These are phyloP conservation scores for Sebastes trivittatus DNA, from an alignment of 2,797 vertebrate genomes.

Conservation along the genomic window DNA sequence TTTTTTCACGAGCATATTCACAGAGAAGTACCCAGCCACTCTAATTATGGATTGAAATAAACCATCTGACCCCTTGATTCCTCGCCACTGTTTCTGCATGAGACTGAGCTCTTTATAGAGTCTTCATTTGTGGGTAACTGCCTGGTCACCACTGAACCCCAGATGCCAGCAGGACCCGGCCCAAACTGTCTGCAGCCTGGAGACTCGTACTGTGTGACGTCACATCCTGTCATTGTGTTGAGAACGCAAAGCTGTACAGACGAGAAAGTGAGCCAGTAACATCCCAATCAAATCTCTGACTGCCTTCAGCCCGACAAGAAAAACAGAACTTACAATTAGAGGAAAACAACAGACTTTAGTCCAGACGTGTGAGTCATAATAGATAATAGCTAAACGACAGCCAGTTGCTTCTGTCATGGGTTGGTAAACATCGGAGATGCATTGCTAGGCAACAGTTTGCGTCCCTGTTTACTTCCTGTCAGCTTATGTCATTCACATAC, in stretches of 20 bases:
- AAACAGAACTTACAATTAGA: slow-evolving; percentile 63
- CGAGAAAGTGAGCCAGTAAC: slow-evolving; percentile 34
- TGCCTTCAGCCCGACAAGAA: slow-evolving; percentile 35
- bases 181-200: slow-evolving; percentile 19
- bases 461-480: neutral
- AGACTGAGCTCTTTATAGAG: slow-evolving; percentile 10
- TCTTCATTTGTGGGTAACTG: slow-evolving; percentile 32
- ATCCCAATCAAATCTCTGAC: slow-evolving; percentile 51
- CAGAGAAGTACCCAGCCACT: neutral
- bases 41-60: slow-evolving; percentile 22
- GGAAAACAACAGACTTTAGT: slow-evolving; percentile 46
- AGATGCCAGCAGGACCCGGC: slow-evolving; percentile 1
- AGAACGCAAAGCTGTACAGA: slow-evolving; percentile 13
- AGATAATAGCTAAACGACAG: slow-evolving; percentile 32
- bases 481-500: neutral
- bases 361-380: slow-evolving; percentile 41
- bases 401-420: slow-evolving; percentile 22
- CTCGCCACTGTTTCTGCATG: slow-evolving; percentile 17
- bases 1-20: neutral
- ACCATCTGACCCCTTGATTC: slow-evolving; percentile 13
- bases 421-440: neutral
- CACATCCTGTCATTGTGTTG: slow-evolving; percentile 76
- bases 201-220: slow-evolving; percentile 42
- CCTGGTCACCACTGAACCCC: slow-evolving; percentile 12
- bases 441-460: neutral